Base-by-base conservation (phyloP, 1,140 invertebrate species). In the Ylistrum balloti region DNA sequence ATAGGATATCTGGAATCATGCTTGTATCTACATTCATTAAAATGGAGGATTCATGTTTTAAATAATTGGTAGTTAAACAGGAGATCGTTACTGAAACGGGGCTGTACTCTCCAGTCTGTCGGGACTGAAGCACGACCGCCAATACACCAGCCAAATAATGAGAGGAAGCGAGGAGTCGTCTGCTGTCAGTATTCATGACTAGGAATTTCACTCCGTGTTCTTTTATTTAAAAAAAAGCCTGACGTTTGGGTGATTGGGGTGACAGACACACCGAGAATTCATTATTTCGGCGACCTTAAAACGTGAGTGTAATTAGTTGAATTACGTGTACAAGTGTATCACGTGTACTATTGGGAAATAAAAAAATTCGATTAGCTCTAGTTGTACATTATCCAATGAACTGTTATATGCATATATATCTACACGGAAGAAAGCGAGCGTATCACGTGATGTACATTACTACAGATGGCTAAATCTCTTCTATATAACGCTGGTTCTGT, bases 41-140 rank as follows among this genome's bases (percentile, higher is more conserved):
- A n/a, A n/a, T n/a, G n/a, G n/a, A n/a, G n/a, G n/a, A n/a, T n/a
- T n/a, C n/a, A n/a, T n/a, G n/a, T n/a, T n/a, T n/a, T n/a, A 48
- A 74, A n/a, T 74, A 74, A 74, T 74, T 74, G 56, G 28, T 74
- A 74, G 56, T 74, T 74, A 74, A 38, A 28, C 56, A n/a, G n/a
- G 56, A 28, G 56, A 74, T 74, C 56, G 17, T 74, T 74, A 74
- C 22, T 74, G 56, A 11, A 3, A n/a, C n/a, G 45, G 45, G 2
- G 7, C 45, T 7, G 15, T 56, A 17, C 3, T 28, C 56, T 22
- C 22, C 56, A 28, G n/a, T 74, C 56, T 74, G 1, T n/a, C 22
- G 56, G 56, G 56, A 74, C 56, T 74, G 56, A 56, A 56, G n/a
- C 15, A 74, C 10, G 5, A 74, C 1, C 15, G 3, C 15, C 28